Percentiles rank a stretch among this genome's conserved stretches.
Evolutionary conservation across 2,888 invertebrate genomes (phyloP).

Genomic region (Pristionchus mayeri): DNA sequence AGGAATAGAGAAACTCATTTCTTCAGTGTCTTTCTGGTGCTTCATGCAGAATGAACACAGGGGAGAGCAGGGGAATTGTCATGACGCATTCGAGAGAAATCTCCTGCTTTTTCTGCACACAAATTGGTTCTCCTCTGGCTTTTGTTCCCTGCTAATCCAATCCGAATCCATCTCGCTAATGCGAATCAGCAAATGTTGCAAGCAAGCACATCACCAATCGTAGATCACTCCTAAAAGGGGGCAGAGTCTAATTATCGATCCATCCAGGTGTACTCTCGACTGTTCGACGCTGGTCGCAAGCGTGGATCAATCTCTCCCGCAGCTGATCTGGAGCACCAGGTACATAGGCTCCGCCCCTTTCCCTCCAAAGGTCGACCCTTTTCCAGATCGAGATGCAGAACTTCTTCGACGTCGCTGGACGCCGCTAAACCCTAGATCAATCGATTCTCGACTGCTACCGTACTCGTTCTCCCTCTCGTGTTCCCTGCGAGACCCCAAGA

Average conservation of each 20-base stretch:
- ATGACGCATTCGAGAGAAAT: background rate
- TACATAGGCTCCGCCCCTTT: conserved; percentile 4
- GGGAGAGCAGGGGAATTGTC: too few species aligned
- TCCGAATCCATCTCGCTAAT: background rate
- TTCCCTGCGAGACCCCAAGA: conserved; percentile 2
- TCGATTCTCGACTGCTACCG: conserved; percentile 32
- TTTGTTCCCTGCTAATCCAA: too few species aligned
- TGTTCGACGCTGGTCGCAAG: conserved; percentile 50
- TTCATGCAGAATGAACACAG: too few species aligned
- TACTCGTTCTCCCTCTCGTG: background rate
- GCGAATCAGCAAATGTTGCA: background rate
- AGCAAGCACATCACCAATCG: background rate
- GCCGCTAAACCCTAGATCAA: conserved; percentile 1
- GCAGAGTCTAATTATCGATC: background rate
- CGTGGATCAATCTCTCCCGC: conserved; percentile 49
- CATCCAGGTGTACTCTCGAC: conserved; percentile 24
- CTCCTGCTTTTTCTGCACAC: background rate
- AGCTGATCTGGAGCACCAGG: conserved; percentile 47
- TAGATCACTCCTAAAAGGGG: background rate
- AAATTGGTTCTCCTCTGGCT: background rate
- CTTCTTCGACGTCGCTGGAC: conserved; percentile 45
- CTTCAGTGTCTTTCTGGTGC: too few species aligned
- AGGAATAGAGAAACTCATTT: too few species aligned
- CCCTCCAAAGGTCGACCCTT: background rate
- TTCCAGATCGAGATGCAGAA: conserved; percentile 44